Evolutionary conservation across 2,113 vertebrate species (phyloP).

Genomic region (Varanus komodoensis): DNA sequence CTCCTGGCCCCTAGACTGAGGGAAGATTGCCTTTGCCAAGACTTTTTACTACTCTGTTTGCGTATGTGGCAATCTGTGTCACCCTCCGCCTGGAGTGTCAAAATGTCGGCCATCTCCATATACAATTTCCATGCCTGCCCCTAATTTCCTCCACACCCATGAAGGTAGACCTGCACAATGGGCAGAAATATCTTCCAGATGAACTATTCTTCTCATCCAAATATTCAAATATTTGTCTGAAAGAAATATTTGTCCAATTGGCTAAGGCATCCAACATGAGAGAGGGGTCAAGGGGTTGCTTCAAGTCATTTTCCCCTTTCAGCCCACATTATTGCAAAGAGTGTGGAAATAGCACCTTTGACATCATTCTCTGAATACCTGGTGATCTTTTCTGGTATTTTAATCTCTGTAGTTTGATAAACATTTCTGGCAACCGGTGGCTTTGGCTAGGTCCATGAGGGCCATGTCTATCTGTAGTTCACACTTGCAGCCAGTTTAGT

Average conservation of each 20-base stretch:
- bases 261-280: constrained; percentile 12
- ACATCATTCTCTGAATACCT: constrained; percentile 11
- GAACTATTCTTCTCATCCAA: too few relatives aligned
- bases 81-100: neutral
- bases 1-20: neutral
- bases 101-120: neutral
- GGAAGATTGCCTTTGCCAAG: neutral
- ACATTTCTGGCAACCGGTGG: constrained; percentile 26
- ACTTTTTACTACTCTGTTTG: neutral
- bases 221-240: too few relatives aligned
- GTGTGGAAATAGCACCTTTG: constrained; percentile 7
- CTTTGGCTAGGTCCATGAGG: neutral
- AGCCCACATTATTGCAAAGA: constrained; percentile 2
- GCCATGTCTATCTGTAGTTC: neutral
- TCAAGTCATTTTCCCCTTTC: neutral
- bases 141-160: constrained; percentile 2
- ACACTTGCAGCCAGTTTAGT: neutral
- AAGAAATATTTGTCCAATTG: too few relatives aligned
- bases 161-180: neutral
- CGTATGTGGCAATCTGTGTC: neutral
- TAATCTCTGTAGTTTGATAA: constrained; percentile 27
- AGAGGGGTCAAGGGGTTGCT: neutral
- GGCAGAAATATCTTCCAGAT: neutral
- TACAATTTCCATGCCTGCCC: neutral
- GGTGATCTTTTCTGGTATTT: constrained; percentile 12